Percentiles rank a stretch among this genome's conserved stretches.
These are phyloP conservation scores for Drosophila aff. DNA, from an alignment of 1,140 invertebrate species.

Conservation along the genomic window DNA sequence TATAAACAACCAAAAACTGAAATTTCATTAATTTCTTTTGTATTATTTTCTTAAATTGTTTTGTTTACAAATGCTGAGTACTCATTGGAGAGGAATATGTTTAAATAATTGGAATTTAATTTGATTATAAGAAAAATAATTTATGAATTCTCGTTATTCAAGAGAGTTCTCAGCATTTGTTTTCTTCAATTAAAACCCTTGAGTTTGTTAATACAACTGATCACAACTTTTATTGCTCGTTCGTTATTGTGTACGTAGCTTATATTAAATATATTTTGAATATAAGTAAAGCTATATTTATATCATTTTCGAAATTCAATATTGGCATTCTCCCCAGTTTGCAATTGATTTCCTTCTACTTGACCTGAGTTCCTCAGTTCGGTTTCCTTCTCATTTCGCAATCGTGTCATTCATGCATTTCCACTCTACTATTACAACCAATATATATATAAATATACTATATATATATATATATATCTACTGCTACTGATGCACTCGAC, in stretches of 20 bases:
- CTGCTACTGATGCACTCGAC: constrained; percentile 37
- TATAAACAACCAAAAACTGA: constrained; percentile 41
- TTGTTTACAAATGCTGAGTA: constrained; percentile 9
- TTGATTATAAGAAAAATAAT: no score
- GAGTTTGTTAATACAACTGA: constrained; percentile 1
- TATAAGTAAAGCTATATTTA: constrained; percentile 7
- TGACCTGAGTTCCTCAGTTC: constrained; percentile 40
- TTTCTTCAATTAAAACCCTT: background rate
- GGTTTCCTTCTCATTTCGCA: constrained; percentile 49
- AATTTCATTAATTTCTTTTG: constrained; percentile 46
- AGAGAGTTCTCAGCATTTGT: constrained; percentile 35
- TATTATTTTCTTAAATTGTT: constrained; percentile 19
- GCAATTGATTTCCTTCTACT: constrained; percentile 24
- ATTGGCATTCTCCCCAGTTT: constrained; percentile 40
- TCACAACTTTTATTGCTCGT: constrained; percentile 47
- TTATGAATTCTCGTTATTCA: constrained; percentile 6
- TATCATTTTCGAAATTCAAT: constrained; percentile 18
- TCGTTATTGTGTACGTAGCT: constrained; percentile 50
- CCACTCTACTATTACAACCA: constrained; percentile 35
- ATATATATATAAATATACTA: constrained; percentile 7
- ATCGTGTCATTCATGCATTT: constrained; percentile 73
- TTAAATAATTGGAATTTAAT: background rate
- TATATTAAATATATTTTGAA: constrained; percentile 4
- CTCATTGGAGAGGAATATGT: background rate
- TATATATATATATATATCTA: constrained; percentile 15